Evolutionary conservation across 2,797 vertebrate species (phyloP).

Genomic region (Bufotes viridis): DNA sequence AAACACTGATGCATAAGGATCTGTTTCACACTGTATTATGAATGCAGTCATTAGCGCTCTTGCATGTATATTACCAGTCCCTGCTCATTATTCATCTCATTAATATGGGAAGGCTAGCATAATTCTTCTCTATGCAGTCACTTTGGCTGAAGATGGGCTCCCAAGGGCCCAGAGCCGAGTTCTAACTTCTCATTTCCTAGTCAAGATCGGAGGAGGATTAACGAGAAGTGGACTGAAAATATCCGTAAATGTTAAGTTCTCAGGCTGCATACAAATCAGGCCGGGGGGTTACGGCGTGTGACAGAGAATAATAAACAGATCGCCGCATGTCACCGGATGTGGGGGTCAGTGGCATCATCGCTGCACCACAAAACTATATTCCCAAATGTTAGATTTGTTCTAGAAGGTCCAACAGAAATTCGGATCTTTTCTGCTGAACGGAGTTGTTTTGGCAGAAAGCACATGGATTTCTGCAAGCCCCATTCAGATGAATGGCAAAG

Average conservation of each 20-base stretch:
- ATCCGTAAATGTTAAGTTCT: constrained; percentile 42
- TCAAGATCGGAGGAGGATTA: constrained; percentile 52
- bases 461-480: too few species aligned
- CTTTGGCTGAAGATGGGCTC: constrained; percentile 27
- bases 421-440: too few species aligned
- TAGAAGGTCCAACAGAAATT: too few species aligned
- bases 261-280: constrained; percentile 43
- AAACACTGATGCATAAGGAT: constrained; percentile 4
- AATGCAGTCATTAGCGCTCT: constrained; percentile 39
- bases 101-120: constrained; percentile 32
- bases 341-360: neutral
- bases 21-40: constrained; percentile 21
- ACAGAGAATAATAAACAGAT: constrained; percentile 23
- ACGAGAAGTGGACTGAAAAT: constrained; percentile 36
- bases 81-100: constrained; percentile 49
- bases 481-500: too few species aligned
- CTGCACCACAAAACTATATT: neutral
- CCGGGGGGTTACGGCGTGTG: neutral
- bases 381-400: too few species aligned
- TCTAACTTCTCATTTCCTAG: constrained; percentile 46
- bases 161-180: constrained; percentile 1
- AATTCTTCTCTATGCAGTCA: constrained; percentile 28
- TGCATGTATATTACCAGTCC: constrained; percentile 3
- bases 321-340: neutral
- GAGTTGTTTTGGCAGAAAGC: too few species aligned